Evolutionary conservation across 2,888 invertebrate genomes (phyloP).

Genomic region (Philopedon plagiatum): DNA sequence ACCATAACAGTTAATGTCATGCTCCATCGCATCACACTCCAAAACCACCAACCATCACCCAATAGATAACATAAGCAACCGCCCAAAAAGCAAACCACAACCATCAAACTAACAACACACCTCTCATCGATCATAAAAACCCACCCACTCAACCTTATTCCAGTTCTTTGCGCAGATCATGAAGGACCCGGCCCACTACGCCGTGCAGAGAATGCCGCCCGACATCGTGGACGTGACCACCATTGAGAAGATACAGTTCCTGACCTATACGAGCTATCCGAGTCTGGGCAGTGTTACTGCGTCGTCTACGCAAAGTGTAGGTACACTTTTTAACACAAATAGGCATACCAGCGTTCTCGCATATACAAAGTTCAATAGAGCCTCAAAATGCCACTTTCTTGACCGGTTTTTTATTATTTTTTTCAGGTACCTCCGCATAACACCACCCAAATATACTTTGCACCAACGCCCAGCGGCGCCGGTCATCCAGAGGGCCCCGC

Average conservation of each 20-base stretch:
- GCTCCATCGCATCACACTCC: not conserved
- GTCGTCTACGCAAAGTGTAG: constrained; percentile 53
- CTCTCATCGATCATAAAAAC: constrained; percentile 40
- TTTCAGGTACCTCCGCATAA: constrained; percentile 16
- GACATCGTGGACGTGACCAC: constrained; percentile 70
- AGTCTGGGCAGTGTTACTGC: not conserved
- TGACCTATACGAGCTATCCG: constrained; percentile 62
- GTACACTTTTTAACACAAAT: not conserved
- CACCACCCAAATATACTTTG: constrained; percentile 27
- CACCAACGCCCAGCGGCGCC: not conserved
- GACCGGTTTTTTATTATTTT: not conserved
- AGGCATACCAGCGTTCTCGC: too few relatives aligned
- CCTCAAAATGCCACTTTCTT: not conserved
- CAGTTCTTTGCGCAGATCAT: constrained; percentile 58
- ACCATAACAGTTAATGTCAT: not conserved
- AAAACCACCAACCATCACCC: too few relatives aligned
- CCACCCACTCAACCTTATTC: constrained; percentile 51
- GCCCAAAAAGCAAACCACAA: constrained; percentile 31
- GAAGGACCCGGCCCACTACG: constrained; percentile 44
- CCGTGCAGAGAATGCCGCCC: constrained; percentile 63
- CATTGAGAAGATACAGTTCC: constrained; percentile 71
- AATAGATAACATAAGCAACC: too few relatives aligned
- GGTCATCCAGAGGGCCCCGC: not conserved
- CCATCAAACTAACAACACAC: constrained; percentile 12
- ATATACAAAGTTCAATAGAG: too few relatives aligned